Base-by-base conservation (phyloP, 2,797 vertebrate genomes). In the Hippopotamyrus pictus region DNA sequence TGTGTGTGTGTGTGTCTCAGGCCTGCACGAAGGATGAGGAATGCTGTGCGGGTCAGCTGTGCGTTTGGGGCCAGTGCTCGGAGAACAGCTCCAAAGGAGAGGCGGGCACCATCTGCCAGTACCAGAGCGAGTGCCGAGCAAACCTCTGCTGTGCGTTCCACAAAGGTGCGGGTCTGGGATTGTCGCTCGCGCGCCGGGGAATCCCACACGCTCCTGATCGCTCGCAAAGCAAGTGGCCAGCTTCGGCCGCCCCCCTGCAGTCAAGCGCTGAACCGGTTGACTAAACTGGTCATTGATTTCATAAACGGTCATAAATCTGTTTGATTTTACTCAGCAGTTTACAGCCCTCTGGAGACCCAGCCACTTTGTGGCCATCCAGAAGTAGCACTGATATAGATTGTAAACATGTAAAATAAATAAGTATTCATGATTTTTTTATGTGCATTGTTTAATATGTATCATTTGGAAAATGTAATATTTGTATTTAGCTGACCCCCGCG, bases 61-160 rank as follows among this genome's bases (percentile, higher is more conserved):
- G 99, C 11, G 94, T 97, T 0, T 99, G 98, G 98, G 98, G 98
- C 0, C 94, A 95, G 91, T 99, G 99, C 93, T 93, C 90, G 79
- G 93, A 93, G 88, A 95, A 96, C 88, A 92, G 93, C 12, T 93
- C 95, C 0, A 97, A 93, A 92, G 98, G 98, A 85, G 94, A 97
- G 22, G 96, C 96, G 0, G 99, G 99, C 86, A 97, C 97, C 92
- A 98, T 98, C 69, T 99, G 99, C 90, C 96, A 97, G 65, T 94
- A 91, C 92, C 98, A 99, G 92, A 94, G 91, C 0, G 96, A 99
- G 92, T 99, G 99, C 93, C 95, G 90, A 88, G 92, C 94, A 0
- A 96, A 97, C 1, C 96, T 96, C 12, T 99, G 99, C 95, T 99
- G 99, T 87, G 97, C 97, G 87, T 95, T 98, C 88, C 97, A 97